Evolutionary conservation across 2,797 vertebrate genomes (phyloP).

Genomic region (Chloroceryle amazona): DNA sequence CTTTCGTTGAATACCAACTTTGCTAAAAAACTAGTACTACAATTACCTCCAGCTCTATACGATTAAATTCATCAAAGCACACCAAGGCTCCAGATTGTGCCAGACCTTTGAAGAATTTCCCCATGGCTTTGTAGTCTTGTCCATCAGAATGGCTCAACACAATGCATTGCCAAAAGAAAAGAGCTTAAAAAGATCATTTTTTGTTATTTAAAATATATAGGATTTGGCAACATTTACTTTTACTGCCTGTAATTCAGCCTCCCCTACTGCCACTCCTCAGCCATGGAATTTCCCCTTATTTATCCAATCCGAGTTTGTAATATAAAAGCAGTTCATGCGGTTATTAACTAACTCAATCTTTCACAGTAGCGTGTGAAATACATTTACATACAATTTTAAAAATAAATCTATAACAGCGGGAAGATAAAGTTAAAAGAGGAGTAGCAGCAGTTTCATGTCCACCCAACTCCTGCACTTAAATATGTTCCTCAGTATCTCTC

Average conservation of each 20-base stretch:
- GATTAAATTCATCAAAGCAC: slow-evolving; percentile 82
- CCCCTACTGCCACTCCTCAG: neutral
- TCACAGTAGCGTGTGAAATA: slow-evolving; percentile 2
- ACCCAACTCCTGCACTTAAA: neutral
- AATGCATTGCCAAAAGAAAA: slow-evolving; percentile 52
- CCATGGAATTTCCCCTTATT: neutral
- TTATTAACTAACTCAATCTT: neutral
- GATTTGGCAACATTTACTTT: neutral
- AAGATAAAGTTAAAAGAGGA: neutral
- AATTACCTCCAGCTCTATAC: slow-evolving; percentile 80
- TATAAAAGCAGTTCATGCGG: neutral
- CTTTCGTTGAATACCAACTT: slow-evolving; percentile 78
- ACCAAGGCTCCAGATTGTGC: slow-evolving; percentile 73
- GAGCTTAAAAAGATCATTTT: neutral
- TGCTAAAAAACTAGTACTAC: slow-evolving; percentile 76
- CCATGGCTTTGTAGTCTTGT: slow-evolving; percentile 73
- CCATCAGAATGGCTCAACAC: slow-evolving; percentile 67
- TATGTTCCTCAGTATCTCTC: neutral
- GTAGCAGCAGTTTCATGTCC: neutral
- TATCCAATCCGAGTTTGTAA: neutral
- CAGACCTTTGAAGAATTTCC: slow-evolving; percentile 81
- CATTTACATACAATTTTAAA: slow-evolving; percentile 12
- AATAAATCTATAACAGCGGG: neutral
- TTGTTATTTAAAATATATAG: slow-evolving; percentile 21
- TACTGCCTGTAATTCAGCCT: neutral